phyloP scores from a whole-genome alignment of 2,888 invertebrate genomes.

The Bursaphelenchus okinawaensis region DNA sequence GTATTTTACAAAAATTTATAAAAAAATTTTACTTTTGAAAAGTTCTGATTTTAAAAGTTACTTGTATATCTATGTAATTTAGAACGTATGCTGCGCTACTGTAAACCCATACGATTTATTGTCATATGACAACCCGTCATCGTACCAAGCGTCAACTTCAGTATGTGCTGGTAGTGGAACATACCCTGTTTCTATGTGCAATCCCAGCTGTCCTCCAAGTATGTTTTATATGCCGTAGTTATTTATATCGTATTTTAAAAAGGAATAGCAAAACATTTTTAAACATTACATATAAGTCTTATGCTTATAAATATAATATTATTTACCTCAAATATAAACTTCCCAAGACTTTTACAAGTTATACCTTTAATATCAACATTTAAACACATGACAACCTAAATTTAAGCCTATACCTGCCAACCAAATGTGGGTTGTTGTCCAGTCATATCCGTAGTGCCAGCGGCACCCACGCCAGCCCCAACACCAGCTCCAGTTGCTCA shows the following conservation, averaged over 20 bases:
- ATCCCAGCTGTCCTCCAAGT: slow-evolving; percentile 38
- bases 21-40: too few relatives aligned
- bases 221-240: too few relatives aligned
- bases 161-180: slow-evolving; percentile 41
- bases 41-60: not conserved
- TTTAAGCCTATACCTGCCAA: slow-evolving; percentile 41
- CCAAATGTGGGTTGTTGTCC: slow-evolving; percentile 37
- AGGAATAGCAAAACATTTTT: too few relatives aligned
- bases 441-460: slow-evolving; percentile 1
- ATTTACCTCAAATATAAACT: too few relatives aligned
- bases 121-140: not conserved
- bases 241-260: too few relatives aligned
- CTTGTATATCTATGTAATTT: not conserved
- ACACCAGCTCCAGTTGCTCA: slow-evolving; percentile 28
- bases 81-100: slow-evolving; percentile 6
- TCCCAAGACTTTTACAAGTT: too few relatives aligned
- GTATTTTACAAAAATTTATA: too few relatives aligned
- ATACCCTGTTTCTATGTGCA: slow-evolving; percentile 39
- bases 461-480: slow-evolving; percentile 18
- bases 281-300: not conserved
- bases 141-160: slow-evolving; percentile 9
- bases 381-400: not conserved
- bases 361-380: not conserved
- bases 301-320: too few relatives aligned
- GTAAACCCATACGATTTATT: not conserved